Evolutionary conservation across 2,888 invertebrate genomes (phyloP).

Genomic region (Lagria hirta): DNA sequence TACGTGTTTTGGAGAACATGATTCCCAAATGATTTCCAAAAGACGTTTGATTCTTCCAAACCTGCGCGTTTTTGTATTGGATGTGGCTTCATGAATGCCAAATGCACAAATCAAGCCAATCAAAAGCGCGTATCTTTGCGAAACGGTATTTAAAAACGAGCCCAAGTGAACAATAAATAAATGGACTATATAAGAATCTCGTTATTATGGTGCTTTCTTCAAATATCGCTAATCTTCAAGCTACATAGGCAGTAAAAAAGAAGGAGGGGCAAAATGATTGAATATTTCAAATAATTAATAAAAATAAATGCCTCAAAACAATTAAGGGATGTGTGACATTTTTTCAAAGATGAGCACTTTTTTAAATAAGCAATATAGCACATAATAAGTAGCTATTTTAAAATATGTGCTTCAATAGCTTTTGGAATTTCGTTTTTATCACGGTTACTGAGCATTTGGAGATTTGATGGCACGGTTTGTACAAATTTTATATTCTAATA

Average conservation of each 20-base stretch:
- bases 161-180: constrained; percentile 45
- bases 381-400: constrained; percentile 33
- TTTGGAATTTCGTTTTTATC: constrained; percentile 26
- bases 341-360: constrained; percentile 34
- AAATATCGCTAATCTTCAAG: constrained; percentile 55
- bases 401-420: constrained; percentile 36
- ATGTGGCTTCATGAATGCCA: too few relatives aligned
- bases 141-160: too few relatives aligned
- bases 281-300: too few relatives aligned
- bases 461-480: constrained; percentile 34
- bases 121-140: too few relatives aligned
- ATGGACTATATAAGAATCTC: constrained; percentile 45
- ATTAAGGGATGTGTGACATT: constrained; percentile 54
- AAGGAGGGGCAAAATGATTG: constrained; percentile 54
- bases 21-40: constrained; percentile 15
- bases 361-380: constrained; percentile 32
- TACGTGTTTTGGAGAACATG: constrained; percentile 9
- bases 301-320: constrained; percentile 52
- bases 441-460: constrained; percentile 34
- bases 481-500: constrained; percentile 23
- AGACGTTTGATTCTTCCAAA: too few relatives aligned
- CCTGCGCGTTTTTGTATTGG: too few relatives aligned
- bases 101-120: too few relatives aligned
- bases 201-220: constrained; percentile 54
- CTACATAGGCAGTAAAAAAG: constrained; percentile 54